Evolutionary conservation across 37 sponge, comb jelly and placozoan genomes (phyloP), one percentile per base, ranked within the genome.

Genomic region (Spongilla lacustris): DNA sequence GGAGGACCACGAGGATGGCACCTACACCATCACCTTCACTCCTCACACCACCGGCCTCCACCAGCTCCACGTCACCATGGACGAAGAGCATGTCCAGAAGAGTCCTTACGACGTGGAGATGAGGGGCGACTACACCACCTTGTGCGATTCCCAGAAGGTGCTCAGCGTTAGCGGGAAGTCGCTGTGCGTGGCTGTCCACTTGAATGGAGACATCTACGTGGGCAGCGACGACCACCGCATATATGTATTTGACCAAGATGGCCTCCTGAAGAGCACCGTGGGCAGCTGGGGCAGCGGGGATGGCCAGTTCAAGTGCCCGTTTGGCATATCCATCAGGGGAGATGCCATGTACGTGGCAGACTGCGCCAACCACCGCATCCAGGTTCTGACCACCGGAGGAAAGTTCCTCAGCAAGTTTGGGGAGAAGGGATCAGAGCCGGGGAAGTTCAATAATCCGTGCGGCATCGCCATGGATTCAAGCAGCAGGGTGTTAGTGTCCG

Each of bases 141-240:
- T 58, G 58, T 0, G 1, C 58, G 19, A 17, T 0, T 58, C 19
- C 21, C 14, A 14, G 1, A 14, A 14, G 1, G 58, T 14, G 14
- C 21, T 58, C 19, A 58, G 58, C 58, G 58, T 58, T 1, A 17
- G 58, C 21, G 58, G 58, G 19, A 58, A 58, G 58, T 10, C 58
- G 14, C 21, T 58, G 58, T 58, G 58, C 58, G 21, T 58, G 21
- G 19, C 58, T 17, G 73, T 72, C 27, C 30, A 72, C 73, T 1
- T 29, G 21, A 29, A 25, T 29, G 73, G 73, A 29, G 73, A 72
- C 73, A 25, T 72, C 73, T 72, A 72, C 73, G 73, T 72, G 28
- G 31, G 58, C 58, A 58, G 58, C 21, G 58, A 58, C 58, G 58
- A 58, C 58, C 58, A 58, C 21, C 58, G 21, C 58, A 58, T 58